Base-by-base conservation (phyloP, 1,140 invertebrate genomes). In the Ceratina calcarata region DNA sequence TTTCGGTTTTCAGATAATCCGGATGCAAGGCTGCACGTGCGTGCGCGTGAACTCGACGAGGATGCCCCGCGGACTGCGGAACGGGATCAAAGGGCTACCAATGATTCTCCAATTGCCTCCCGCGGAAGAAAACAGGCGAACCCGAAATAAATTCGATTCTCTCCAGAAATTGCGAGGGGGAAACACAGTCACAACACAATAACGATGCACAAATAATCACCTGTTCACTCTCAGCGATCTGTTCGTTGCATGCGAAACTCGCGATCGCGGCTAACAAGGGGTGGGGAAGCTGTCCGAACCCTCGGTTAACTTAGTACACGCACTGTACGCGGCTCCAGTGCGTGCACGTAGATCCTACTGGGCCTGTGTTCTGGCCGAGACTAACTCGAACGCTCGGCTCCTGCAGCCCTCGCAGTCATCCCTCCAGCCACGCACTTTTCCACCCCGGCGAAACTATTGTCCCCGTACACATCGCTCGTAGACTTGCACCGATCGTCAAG, bases 341-440 rank as follows among this genome's bases (percentile, higher is more conserved):
- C 87, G 87, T 88, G 74, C 79, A 83, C 81, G 84, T 83, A 83
- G 90, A 90, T 92, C 90, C 90, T 91, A 81, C 91, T 92, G 90
- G 91, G 92, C 91, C 92, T 93, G 92, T 91, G 90, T 90, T 92
- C 92, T 91, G 92, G 90, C 92, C 92, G 89, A 93, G 92, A 93
- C 92, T 93, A 92, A 91, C 91, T 91, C 89, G 89, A 91, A 88
- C 87, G 88, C 89, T 87, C 87, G 86, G 86, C 88, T 90, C 87
- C 90, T 90, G 89, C 90, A 92, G 90, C 91, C 89, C 91, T 92
- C 92, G 89, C 87, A 90, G 90, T 91, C 91, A 92, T 92, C 91
- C 91, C 91, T 92, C 91, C 90, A 88, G 88, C 86, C 87, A 91
- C 91, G 90, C 91, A 92, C 89, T 91, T 91, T 90, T 86, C 83